phyloP scores from a whole-genome alignment of 2,888 invertebrate species.

The Agrilus mali region DNA sequence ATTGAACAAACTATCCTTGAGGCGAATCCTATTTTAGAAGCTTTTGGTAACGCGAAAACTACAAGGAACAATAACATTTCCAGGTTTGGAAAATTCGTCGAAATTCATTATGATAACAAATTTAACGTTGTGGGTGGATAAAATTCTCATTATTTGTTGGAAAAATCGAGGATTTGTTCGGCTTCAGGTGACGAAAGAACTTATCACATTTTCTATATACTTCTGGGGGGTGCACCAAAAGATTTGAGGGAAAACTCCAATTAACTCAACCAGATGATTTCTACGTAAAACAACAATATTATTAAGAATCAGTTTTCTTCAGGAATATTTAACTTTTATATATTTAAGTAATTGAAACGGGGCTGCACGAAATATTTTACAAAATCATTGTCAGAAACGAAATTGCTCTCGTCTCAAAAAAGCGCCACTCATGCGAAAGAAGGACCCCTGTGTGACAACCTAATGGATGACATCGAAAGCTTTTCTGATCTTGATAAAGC shows the following conservation, averaged over 20 bases:
- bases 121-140: constrained; percentile 90
- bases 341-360: constrained; percentile 64
- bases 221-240: constrained; percentile 87
- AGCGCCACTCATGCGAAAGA: constrained; percentile 55
- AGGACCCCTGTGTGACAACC: constrained; percentile 76
- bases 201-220: constrained; percentile 94
- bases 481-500: constrained; percentile 76
- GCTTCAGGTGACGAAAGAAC: constrained; percentile 88
- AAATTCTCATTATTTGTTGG: constrained; percentile 93
- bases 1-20: constrained; percentile 93
- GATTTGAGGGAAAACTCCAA: constrained; percentile 56
- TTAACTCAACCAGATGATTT: constrained; percentile 77
- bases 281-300: constrained; percentile 38
- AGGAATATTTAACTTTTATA: not conserved
- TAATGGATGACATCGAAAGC: constrained; percentile 84
- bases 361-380: constrained; percentile 92
- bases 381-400: constrained; percentile 54
- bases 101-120: constrained; percentile 89
- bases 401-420: constrained; percentile 53
- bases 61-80: constrained; percentile 97
- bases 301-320: not conserved
- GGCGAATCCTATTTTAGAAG: constrained; percentile 89
- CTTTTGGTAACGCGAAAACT: constrained; percentile 96
- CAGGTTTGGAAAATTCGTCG: constrained; percentile 97
- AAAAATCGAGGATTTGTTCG: constrained; percentile 86